A percentile compares a stretch with the other conserved stretches of the same genome.
Conservation (phyloP, 2,888 invertebrate species). For the Clusia tigrina region DNA sequence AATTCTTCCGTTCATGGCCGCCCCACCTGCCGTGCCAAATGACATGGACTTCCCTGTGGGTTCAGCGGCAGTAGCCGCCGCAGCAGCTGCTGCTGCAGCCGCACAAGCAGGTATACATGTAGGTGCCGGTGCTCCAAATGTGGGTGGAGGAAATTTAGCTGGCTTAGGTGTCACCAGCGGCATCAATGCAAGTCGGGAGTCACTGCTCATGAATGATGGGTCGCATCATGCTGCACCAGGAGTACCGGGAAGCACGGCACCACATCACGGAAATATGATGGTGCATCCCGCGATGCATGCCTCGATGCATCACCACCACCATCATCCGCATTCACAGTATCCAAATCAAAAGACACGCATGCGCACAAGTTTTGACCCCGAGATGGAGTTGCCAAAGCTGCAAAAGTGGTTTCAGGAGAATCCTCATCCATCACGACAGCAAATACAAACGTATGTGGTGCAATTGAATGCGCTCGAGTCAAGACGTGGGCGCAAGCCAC, state of each 20-base stretch:
- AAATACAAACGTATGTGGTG: constrained; percentile 94
- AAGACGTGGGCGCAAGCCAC: constrained; percentile 88
- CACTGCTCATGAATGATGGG: constrained; percentile 48
- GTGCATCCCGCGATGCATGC: constrained; percentile 77
- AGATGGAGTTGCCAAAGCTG: constrained; percentile 92
- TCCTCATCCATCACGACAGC: constrained; percentile 95
- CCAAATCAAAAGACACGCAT: constrained; percentile 88
- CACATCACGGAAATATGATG: constrained; percentile 56
- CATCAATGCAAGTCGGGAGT: constrained; percentile 49
- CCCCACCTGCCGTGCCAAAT: constrained; percentile 53
- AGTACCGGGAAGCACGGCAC: neutral
- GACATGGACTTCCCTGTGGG: constrained; percentile 63
- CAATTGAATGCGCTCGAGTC: constrained; percentile 93
- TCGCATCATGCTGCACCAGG: constrained; percentile 35
- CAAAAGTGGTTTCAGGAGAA: constrained; percentile 98
- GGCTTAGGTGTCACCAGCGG: constrained; percentile 38
- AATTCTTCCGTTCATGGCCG: constrained; percentile 65
- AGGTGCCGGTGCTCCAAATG: constrained; percentile 43
- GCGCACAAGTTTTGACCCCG: constrained; percentile 97
- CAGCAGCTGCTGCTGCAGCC: constrained; percentile 67
- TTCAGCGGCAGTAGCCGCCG: constrained; percentile 65
- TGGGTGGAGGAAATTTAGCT: constrained; percentile 40
- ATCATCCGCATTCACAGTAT: constrained; percentile 68
- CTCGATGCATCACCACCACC: constrained; percentile 72
- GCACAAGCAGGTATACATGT: constrained; percentile 55